These are phyloP conservation scores for Matsumyia berberina DNA, from an alignment of 2,888 invertebrate genomes.

Conservation along the genomic window DNA sequence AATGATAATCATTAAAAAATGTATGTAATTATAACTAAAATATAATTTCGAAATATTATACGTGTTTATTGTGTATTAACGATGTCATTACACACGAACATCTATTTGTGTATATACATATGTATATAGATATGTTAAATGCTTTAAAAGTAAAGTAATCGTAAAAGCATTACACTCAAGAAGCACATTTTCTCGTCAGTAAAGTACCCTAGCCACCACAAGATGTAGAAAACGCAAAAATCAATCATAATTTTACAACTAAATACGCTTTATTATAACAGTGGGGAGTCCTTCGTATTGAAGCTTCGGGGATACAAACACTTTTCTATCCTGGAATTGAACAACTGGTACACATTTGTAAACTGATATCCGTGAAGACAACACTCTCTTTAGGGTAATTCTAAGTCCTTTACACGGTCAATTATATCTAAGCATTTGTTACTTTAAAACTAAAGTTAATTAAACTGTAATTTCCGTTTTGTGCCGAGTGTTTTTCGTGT, in stretches of 20 bases:
- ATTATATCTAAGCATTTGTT: background rate
- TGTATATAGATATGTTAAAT: background rate
- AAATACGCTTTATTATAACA: slow-evolving; percentile 33
- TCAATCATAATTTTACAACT: slow-evolving; percentile 39
- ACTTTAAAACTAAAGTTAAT: background rate
- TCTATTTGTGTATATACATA: too few relatives aligned
- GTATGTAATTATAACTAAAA: too few relatives aligned
- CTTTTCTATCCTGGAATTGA: background rate
- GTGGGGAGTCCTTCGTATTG: slow-evolving; percentile 7
- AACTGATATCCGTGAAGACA: slow-evolving; percentile 1
- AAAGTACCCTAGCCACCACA: slow-evolving; percentile 6
- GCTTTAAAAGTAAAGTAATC: slow-evolving; percentile 10
- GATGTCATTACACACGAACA: too few relatives aligned
- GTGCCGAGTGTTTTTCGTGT: too few relatives aligned
- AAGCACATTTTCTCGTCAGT: background rate
- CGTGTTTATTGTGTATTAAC: too few relatives aligned
- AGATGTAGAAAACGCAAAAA: slow-evolving; percentile 35
- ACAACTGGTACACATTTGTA: slow-evolving; percentile 3
- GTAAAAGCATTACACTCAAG: background rate
- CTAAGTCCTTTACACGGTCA: background rate
- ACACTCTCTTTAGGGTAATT: background rate
- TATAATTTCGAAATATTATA: too few relatives aligned
- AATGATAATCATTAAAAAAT: too few relatives aligned
- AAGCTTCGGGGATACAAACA: background rate
- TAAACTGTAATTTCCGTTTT: background rate